phyloP scores from a whole-genome alignment of 1,140 invertebrate genomes.

The Ostrea denselamellosa region DNA sequence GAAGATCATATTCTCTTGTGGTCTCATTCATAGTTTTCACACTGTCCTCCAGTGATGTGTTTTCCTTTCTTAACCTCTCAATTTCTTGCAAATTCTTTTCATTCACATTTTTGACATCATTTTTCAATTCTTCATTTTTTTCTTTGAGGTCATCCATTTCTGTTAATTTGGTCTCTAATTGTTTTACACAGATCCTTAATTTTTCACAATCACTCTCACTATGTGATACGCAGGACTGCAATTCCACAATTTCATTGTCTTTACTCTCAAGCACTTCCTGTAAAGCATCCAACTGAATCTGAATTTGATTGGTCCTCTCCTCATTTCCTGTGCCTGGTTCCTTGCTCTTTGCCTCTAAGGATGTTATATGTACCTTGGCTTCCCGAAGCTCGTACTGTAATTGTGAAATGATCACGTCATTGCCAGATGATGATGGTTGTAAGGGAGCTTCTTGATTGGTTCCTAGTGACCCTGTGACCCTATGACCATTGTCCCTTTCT shows the following conservation, averaged over 20 bases:
- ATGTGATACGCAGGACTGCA: not conserved
- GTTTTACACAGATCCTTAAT: not conserved
- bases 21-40: constrained; percentile 10
- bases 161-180: not conserved
- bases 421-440: not conserved
- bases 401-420: not conserved
- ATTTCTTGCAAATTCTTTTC: not conserved
- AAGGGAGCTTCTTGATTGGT: not conserved
- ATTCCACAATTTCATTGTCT: not conserved
- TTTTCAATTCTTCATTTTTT: constrained; percentile 8
- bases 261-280: constrained; percentile 4
- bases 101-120: constrained; percentile 19
- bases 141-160: not conserved
- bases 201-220: constrained; percentile 1
- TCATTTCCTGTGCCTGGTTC: not conserved
- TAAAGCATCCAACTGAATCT: constrained; percentile 10
- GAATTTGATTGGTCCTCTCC: not conserved
- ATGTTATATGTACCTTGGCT: not conserved
- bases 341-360: not conserved
- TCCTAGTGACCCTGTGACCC: not conserved
- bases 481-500: constrained; percentile 36
- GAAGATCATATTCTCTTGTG: constrained; percentile 1
- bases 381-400: not conserved
- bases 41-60: not conserved
- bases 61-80: constrained; percentile 1